Evolutionary conservation across 1,140 invertebrate genomes (phyloP).

Genomic region (Asobara japonica): DNA sequence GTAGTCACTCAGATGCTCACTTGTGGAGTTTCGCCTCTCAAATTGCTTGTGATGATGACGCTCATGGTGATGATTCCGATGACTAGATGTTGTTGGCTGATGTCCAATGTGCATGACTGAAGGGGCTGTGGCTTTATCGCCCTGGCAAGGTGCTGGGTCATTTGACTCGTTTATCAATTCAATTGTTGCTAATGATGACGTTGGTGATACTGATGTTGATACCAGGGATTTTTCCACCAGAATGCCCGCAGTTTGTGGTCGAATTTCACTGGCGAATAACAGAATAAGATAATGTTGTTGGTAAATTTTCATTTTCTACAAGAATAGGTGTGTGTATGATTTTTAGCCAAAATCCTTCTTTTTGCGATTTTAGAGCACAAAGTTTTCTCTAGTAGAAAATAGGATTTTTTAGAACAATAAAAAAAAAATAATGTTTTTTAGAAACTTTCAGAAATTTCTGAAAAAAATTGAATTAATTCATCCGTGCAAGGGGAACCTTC

Average conservation of each 20-base stretch:
- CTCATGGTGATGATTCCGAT: constrained; percentile 49
- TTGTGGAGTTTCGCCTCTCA: constrained; percentile 41
- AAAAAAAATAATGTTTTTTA: no score
- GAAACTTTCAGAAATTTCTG: no score
- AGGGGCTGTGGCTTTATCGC: background rate
- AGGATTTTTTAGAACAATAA: no score
- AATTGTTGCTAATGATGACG: constrained; percentile 23
- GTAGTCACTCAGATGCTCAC: constrained; percentile 44
- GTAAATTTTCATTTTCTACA: background rate
- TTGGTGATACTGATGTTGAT: constrained; percentile 15
- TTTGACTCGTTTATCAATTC: background rate
- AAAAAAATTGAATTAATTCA: no score
- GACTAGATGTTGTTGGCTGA: constrained; percentile 42
- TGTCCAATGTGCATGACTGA: constrained; percentile 2
- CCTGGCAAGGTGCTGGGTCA: background rate
- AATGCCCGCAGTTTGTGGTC: background rate
- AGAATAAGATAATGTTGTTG: constrained; percentile 42
- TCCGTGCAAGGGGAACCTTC: no score
- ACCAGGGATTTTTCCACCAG: constrained; percentile 19
- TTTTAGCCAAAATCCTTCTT: no score
- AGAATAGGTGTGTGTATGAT: no score
- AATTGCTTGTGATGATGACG: constrained; percentile 48
- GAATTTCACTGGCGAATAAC: constrained; percentile 52
- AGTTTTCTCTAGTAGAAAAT: no score
- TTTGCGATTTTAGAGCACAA: no score